Evolutionary conservation across 2,113 vertebrate genomes (phyloP).

Genomic region (Willisornis vidua): DNA sequence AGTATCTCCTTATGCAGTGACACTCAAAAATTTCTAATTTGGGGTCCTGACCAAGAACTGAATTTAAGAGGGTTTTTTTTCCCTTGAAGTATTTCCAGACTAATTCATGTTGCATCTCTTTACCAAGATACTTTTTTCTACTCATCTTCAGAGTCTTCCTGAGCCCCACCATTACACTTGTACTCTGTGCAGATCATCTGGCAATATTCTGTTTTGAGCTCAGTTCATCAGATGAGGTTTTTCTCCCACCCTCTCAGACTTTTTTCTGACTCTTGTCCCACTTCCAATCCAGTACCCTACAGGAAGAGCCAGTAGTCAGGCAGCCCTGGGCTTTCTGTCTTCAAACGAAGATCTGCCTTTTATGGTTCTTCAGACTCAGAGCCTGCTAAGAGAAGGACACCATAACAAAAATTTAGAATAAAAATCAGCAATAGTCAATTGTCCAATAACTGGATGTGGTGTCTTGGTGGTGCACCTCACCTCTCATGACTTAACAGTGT

Average conservation of each 20-base stretch:
- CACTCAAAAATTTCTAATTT: not conserved
- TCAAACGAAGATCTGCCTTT: not conserved
- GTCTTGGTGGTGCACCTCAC: not conserved
- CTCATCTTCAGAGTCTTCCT: not conserved
- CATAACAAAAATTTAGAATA: not conserved
- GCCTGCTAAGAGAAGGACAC: not conserved
- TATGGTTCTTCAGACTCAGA: not conserved
- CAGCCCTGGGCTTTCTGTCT: not conserved
- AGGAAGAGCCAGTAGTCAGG: not conserved
- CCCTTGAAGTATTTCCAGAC: not conserved
- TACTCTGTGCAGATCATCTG: not conserved
- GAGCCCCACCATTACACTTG: not conserved
- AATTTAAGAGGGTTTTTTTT: not conserved
- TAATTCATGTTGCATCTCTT: not conserved
- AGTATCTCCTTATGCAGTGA: not conserved
- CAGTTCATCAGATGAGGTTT: not conserved
- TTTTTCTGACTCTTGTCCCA: not conserved
- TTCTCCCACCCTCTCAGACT: not conserved
- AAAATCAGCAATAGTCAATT: not conserved
- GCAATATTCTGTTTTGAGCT: not conserved
- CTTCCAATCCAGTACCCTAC: not conserved
- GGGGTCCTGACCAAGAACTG: not conserved
- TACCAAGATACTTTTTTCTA: not conserved
- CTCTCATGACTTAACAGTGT: not conserved
- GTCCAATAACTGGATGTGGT: not conserved